A percentile compares a stretch with the other conserved stretches of the same genome.
Conservation (phyloP, 2,797 vertebrate genomes). For the Bradypus variegatus region DNA sequence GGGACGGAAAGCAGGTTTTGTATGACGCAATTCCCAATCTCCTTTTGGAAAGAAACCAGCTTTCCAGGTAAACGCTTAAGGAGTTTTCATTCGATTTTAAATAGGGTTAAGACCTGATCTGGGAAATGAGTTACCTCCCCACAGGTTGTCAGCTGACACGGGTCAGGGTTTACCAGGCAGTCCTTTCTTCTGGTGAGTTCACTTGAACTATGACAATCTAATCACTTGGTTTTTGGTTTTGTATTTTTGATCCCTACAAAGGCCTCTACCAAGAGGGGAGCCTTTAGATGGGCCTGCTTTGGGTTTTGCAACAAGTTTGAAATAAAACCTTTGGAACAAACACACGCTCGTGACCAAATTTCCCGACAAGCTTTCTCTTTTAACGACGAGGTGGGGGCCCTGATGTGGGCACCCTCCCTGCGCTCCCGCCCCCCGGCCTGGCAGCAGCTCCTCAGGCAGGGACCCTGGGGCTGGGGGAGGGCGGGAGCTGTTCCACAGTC, state of each 20-base stretch:
- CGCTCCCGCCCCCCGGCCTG: too few species aligned
- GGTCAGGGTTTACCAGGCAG: accelerated
- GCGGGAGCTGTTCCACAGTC: too few species aligned
- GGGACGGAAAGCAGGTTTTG: background rate
- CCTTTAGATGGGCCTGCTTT: background rate
- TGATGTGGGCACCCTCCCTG: too few species aligned
- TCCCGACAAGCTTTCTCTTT: background rate
- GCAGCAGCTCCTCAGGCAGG: too few species aligned
- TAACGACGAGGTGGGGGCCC: background rate
- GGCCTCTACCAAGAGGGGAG: background rate
- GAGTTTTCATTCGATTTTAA: background rate
- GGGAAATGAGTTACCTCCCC: background rate
- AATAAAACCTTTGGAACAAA: background rate
- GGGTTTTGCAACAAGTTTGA: background rate
- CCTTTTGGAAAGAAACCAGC: background rate
- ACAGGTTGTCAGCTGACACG: background rate
- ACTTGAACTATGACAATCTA: accelerated
- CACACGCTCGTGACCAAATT: background rate
- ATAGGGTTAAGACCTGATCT: too few species aligned
- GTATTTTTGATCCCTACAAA: background rate
- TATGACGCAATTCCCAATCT: background rate
- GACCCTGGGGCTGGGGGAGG: too few species aligned
- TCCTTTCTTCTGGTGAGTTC: background rate
- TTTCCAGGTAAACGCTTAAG: background rate
- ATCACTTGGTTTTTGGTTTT: background rate